Percentiles rank a stretch among this genome's conserved stretches.
Evolutionary conservation across 2,888 invertebrate species (phyloP).

Genomic region (Chrysina gloriosa): DNA sequence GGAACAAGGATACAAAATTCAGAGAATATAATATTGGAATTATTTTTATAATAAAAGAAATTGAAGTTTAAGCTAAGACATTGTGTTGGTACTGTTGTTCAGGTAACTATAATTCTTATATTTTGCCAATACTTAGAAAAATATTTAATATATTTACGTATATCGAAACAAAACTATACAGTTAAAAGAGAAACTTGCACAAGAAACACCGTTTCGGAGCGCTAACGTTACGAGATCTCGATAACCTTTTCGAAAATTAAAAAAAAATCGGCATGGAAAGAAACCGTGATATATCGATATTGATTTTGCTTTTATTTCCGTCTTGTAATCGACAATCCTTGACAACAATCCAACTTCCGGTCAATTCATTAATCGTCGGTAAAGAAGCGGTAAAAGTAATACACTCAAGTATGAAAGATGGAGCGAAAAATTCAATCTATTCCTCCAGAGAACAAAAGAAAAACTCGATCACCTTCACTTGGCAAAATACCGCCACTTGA

Average conservation of each 20-base stretch:
- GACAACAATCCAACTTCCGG: too few relatives aligned
- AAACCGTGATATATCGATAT: background rate
- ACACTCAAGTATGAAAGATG: background rate
- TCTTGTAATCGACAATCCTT: background rate
- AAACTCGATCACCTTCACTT: constrained; percentile 55
- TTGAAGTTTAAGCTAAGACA: too few relatives aligned
- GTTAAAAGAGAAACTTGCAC: constrained; percentile 15
- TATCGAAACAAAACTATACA: constrained; percentile 1
- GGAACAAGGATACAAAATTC: too few relatives aligned
- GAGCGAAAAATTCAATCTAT: constrained; percentile 6
- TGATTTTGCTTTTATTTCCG: constrained; percentile 5
- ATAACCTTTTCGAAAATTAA: background rate
- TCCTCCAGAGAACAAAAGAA: constrained; percentile 18
- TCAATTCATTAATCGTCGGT: too few relatives aligned
- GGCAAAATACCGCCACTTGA: constrained; percentile 43
- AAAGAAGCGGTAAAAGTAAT: background rate
- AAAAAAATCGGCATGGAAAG: too few relatives aligned
- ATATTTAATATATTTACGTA: background rate
- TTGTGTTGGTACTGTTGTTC: too few relatives aligned
- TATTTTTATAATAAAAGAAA: too few relatives aligned
- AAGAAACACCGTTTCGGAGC: background rate
- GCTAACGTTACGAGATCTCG: background rate
- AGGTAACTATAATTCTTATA: background rate
- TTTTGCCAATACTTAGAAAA: background rate
- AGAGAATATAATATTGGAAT: too few relatives aligned